Evolutionary conservation across 1,140 invertebrate genomes (phyloP).

Genomic region (Drosophila paulistorum): DNA sequence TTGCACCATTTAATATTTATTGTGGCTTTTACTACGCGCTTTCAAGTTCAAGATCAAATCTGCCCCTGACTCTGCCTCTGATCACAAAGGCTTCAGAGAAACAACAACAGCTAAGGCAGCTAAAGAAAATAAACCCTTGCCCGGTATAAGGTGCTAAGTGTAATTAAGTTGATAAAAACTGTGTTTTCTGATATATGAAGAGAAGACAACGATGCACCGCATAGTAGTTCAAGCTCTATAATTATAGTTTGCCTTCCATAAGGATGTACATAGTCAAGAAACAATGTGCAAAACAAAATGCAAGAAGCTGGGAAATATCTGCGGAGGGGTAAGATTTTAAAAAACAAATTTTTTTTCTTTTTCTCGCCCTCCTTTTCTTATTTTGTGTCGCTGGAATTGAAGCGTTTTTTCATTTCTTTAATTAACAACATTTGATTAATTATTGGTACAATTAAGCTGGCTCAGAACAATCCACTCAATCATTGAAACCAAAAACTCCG

Average conservation of each 20-base stretch:
- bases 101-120: neutral
- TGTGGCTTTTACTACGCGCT: conserved; percentile 62
- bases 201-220: conserved; percentile 13
- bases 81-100: no score
- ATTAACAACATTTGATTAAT: conserved; percentile 76
- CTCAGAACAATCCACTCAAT: conserved; percentile 67
- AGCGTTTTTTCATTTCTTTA: conserved; percentile 50
- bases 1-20: conserved; percentile 68
- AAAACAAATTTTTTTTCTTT: conserved; percentile 7
- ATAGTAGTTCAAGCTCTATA: conserved; percentile 3
- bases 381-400: conserved; percentile 8
- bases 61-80: neutral
- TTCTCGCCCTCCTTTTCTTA: neutral
- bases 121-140: neutral
- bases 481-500: conserved; percentile 47
- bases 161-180: conserved; percentile 71
- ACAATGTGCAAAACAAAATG: conserved; percentile 18
- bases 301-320: neutral
- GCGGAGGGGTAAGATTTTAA: no score
- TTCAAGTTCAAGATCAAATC: conserved; percentile 65
- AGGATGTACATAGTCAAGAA: conserved; percentile 2
- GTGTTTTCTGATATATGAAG: conserved; percentile 56
- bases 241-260: conserved; percentile 32
- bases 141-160: conserved; percentile 60
- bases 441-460: conserved; percentile 55